These are phyloP conservation scores for Hecatera dysodea DNA, from an alignment of 2,888 invertebrate species.

Conservation along the genomic window DNA sequence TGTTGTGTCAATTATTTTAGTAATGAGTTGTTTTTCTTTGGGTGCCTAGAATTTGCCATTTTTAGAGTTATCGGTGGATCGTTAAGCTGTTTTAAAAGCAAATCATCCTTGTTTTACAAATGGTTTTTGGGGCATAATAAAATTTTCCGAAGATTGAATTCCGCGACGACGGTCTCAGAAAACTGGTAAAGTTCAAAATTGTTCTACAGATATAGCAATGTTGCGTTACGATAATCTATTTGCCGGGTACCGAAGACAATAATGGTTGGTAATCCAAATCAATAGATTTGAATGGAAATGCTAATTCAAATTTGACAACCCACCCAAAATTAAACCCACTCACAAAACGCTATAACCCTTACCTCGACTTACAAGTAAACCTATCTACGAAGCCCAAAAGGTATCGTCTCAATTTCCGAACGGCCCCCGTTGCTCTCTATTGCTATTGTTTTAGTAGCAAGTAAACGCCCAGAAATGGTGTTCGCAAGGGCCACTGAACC, in stretches of 20 bases:
- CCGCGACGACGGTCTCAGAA: too few species aligned
- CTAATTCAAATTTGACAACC: not conserved
- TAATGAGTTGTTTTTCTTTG: not conserved
- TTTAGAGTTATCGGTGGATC: too few species aligned
- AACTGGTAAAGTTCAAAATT: too few species aligned
- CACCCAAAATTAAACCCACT: not conserved
- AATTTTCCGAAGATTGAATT: too few species aligned
- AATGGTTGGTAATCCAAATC: too few species aligned
- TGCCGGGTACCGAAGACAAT: too few species aligned
- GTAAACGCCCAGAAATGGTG: slow-evolving; percentile 65
- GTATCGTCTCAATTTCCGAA: slow-evolving; percentile 60
- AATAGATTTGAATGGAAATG: not conserved
- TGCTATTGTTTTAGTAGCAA: slow-evolving; percentile 75
- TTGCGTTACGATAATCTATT: too few species aligned
- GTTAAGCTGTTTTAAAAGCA: too few species aligned
- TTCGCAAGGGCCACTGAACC: slow-evolving; percentile 63
- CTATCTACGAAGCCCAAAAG: slow-evolving; percentile 30
- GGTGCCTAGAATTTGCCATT: too few species aligned
- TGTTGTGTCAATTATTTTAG: slow-evolving; percentile 29
- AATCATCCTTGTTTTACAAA: too few species aligned
- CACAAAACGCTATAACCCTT: slow-evolving; percentile 2
- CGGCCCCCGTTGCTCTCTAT: slow-evolving; percentile 39
- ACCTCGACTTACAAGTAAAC: slow-evolving; percentile 18
- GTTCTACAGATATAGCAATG: too few species aligned
- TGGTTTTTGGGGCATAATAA: too few species aligned